Evolutionary conservation across 1,140 invertebrate genomes (phyloP).

Genomic region (Stegodyphus mimosarum): DNA sequence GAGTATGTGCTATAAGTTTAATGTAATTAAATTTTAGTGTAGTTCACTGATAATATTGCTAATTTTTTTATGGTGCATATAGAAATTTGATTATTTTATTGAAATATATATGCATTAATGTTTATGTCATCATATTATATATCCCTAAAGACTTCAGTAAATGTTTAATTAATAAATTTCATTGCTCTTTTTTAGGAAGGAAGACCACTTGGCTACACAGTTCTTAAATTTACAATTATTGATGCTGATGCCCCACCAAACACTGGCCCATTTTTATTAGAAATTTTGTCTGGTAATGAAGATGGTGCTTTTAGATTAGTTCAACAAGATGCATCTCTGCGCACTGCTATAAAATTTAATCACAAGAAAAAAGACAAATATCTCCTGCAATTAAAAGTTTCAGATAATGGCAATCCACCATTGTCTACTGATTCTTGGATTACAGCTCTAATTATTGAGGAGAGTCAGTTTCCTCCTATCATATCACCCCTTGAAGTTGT

Average conservation of each 20-base stretch:
- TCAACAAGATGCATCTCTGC: conserved; percentile 81
- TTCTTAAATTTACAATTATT: conserved; percentile 84
- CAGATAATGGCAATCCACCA: conserved; percentile 92
- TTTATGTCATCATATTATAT: too few species aligned
- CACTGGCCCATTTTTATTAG: conserved; percentile 89
- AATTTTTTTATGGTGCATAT: too few species aligned
- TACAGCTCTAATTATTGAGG: conserved; percentile 86
- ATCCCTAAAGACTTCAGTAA: too few species aligned
- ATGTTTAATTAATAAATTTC: background rate
- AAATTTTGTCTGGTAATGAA: conserved; percentile 86
- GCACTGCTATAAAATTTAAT: conserved; percentile 88
- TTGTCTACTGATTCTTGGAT: conserved; percentile 90
- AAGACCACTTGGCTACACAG: conserved; percentile 65
- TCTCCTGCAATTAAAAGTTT: conserved; percentile 86
- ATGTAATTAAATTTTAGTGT: too few species aligned
- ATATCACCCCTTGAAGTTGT: conserved; percentile 87
- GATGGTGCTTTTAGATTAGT: conserved; percentile 84
- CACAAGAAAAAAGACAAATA: conserved; percentile 86
- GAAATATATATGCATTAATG: too few species aligned
- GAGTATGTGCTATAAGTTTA: too few species aligned
- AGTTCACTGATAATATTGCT: too few species aligned
- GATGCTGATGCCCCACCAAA: conserved; percentile 91
- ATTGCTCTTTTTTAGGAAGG: conserved; percentile 51
- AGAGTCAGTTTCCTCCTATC: conserved; percentile 92
- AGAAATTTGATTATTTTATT: too few species aligned